Percentiles rank a stretch among this genome's conserved stretches.
These are phyloP conservation scores for Fragum fragum DNA, from an alignment of 2,888 invertebrate genomes.

Conservation along the genomic window DNA sequence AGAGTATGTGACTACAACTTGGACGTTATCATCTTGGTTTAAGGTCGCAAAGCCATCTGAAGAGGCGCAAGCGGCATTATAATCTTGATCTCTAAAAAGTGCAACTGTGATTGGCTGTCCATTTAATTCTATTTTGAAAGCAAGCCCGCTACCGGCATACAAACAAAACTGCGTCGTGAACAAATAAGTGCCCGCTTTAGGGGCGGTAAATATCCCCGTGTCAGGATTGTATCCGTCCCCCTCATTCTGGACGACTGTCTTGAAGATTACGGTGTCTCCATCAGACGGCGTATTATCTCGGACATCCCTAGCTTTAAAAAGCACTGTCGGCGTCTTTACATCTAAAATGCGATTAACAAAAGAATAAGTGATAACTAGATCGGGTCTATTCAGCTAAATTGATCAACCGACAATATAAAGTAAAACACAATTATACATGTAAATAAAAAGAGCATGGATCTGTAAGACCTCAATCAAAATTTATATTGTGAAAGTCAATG, in stretches of 20 bases:
- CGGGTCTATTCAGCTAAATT: too few species aligned
- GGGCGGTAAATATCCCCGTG: slow-evolving; percentile 13
- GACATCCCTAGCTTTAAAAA: background rate
- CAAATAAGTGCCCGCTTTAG: background rate
- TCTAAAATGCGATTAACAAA: too few species aligned
- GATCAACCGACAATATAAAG: too few species aligned
- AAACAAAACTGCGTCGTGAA: background rate
- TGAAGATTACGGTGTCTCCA: slow-evolving; percentile 4
- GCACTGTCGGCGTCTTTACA: background rate
- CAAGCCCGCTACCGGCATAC: background rate
- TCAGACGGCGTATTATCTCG: background rate
- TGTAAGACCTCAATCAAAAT: too few species aligned
- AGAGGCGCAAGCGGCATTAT: background rate
- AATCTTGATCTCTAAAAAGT: background rate
- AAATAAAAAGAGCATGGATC: too few species aligned
- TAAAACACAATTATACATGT: too few species aligned
- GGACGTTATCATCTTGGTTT: background rate
- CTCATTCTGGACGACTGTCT: background rate
- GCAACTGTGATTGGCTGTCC: background rate
- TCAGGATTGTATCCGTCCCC: background rate
- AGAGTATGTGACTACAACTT: background rate
- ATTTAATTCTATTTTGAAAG: background rate
- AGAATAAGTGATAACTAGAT: too few species aligned
- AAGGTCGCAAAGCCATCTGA: background rate
- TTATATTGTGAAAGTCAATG: too few species aligned